phyloP scores from a whole-genome alignment of 2,797 vertebrate species.

The Cuculus canorus region DNA sequence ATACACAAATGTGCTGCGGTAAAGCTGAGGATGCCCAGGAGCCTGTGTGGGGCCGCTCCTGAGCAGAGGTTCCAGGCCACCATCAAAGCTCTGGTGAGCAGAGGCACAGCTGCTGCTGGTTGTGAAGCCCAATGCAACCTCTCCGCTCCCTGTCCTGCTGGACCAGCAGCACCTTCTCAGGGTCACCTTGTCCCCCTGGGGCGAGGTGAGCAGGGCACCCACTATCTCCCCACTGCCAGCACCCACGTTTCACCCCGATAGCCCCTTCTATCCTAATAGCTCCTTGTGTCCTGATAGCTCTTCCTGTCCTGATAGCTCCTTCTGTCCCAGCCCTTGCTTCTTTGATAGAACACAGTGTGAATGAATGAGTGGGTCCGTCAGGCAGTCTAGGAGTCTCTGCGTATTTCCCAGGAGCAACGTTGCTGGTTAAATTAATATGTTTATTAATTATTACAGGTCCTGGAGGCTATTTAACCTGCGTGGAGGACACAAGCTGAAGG shows the following conservation, averaged over 20 bases:
- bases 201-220: fast-evolving
- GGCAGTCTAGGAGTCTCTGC: background rate
- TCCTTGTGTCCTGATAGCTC: background rate
- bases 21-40: background rate
- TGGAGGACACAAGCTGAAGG: background rate
- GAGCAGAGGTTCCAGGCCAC: fast-evolving
- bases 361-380: background rate
- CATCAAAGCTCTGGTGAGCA: background rate
- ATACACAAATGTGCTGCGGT: fast-evolving
- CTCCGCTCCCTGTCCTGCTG: fast-evolving
- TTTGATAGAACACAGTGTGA: fast-evolving
- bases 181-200: background rate
- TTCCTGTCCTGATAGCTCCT: background rate
- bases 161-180: fast-evolving
- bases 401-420: background rate
- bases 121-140: background rate
- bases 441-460: background rate
- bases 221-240: background rate
- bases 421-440: background rate
- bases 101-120: fast-evolving
- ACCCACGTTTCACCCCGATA: fast-evolving
- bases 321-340: background rate
- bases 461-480: background rate
- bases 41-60: background rate
- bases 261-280: background rate